Base-by-base conservation (phyloP, 1,140 invertebrate genomes). In the Lasioglossum albipes region DNA sequence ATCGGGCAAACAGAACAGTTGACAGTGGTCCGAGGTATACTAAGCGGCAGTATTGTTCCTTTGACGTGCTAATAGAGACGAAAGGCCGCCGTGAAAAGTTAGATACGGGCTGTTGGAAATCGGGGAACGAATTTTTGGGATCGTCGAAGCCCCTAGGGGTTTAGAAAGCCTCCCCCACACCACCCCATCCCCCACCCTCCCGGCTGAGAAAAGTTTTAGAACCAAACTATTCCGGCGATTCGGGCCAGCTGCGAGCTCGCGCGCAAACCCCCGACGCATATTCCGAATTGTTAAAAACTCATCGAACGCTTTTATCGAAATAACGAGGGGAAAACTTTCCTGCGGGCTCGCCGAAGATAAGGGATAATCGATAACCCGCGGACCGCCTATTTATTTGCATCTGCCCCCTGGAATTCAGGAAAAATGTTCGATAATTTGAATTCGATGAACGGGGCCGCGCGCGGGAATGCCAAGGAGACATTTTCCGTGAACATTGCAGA, bases 401-500 rank as follows among this genome's bases (percentile, higher is more conserved):
- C 36, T 36, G 36, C 36, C 9, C 2, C 6, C 27, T 42, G 45
- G 76, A 79, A 79, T 79, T 72, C 76, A 3, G 22, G 59, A 65
- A 64, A 78, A 72, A 72, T 73, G 27, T 54, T 45, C 59, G 76
- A 79, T 73, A 65, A 42, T 42, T 69, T 20, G 20, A 45, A 31
- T 72, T 71, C 36, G 61, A 71, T 52, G 57, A 52, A 27, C 27
- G 49, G n/a, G 12, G 3, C 12, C 0, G 7, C n/a, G 57, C 9
- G 7, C 57, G 57, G 3, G 36, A 36, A 36, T 36, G 36, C 5
- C 36, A 36, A 36, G 5, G 36, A 36, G 36, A 36, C 2, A 36
- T 36, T 36, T 36, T 36, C 36, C n/a, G 3, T 36, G 36, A 36
- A 36, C 36, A 36, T 36, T 36, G 36, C 36, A 36, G 36, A 4